These are phyloP conservation scores for Acanthornis magna DNA, from an alignment of 2,797 vertebrate genomes.

Conservation along the genomic window DNA sequence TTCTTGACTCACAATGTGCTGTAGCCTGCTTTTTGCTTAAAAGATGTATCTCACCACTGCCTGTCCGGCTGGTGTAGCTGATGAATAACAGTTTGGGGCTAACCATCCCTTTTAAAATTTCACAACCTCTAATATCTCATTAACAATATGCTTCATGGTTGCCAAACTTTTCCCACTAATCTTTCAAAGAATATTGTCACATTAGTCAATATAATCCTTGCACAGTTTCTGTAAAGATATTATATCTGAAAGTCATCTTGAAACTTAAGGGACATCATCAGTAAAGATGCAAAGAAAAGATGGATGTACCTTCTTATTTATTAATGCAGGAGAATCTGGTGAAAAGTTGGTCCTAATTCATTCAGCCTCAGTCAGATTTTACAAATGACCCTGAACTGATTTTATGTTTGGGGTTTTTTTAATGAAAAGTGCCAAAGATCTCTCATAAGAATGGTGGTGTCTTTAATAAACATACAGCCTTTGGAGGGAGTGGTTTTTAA, in stretches of 20 bases:
- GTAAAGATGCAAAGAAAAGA: background rate
- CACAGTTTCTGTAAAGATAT: background rate
- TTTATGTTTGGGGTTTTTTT: background rate
- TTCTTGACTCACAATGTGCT: background rate
- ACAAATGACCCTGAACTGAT: background rate
- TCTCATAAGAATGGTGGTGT: background rate
- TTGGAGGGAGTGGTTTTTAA: background rate
- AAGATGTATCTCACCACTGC: background rate
- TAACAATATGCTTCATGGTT: background rate
- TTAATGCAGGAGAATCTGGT: background rate
- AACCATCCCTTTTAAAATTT: background rate
- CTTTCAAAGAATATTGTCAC: background rate
- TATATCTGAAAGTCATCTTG: background rate
- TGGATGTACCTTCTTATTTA: background rate
- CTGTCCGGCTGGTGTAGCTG: background rate
- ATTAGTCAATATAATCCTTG: background rate
- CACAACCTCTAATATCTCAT: background rate
- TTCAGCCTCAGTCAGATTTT: background rate
- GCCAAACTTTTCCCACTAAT: background rate
- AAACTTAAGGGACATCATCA: background rate
- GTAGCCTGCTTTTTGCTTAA: slow-evolving; percentile 21
- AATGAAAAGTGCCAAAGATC: background rate
- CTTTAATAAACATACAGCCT: background rate
- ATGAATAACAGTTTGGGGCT: slow-evolving; percentile 1
- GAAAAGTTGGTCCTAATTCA: background rate